phyloP scores from a whole-genome alignment of 2,113 vertebrate species.

The Callionymus lyra region DNA sequence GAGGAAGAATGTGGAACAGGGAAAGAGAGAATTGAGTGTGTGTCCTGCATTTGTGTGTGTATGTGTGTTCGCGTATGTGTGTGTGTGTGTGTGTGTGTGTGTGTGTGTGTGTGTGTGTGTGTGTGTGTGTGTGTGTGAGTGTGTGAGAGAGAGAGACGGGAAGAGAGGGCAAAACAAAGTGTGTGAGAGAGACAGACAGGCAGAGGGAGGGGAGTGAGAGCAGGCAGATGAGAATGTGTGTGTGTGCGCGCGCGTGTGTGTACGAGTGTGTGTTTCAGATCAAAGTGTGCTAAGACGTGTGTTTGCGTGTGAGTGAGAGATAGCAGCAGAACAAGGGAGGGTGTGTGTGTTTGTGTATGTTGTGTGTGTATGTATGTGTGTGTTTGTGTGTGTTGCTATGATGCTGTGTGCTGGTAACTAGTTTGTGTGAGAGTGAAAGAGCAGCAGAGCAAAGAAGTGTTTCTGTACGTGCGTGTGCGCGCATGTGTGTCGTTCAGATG shows the following conservation, averaged over 20 bases:
- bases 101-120: constrained; percentile 45
- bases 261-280: constrained; percentile 2
- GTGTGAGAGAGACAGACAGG: not conserved
- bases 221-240: constrained; percentile 20
- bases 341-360: not conserved
- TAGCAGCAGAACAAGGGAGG: constrained; percentile 1
- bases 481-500: not conserved
- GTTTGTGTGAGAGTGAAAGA: constrained; percentile 10
- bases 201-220: constrained; percentile 17
- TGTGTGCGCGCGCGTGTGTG: constrained; percentile 1
- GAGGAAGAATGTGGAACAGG: no score
- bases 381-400: constrained; percentile 18
- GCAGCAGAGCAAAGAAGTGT: constrained; percentile 34
- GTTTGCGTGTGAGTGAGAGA: not conserved
- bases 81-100: constrained; percentile 25
- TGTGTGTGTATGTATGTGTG: not conserved
- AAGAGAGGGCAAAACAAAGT: constrained; percentile 29
- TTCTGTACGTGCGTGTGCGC: constrained; percentile 8
- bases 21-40: constrained; percentile 2
- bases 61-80: constrained; percentile 10
- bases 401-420: constrained; percentile 20
- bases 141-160: constrained; percentile 36
- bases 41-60: constrained; percentile 4
- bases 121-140: constrained; percentile 47
- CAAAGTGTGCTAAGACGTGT: constrained; percentile 5